Conservation (phyloP, 2,113 vertebrate species). For the Circaetus cinerascens region DNA sequence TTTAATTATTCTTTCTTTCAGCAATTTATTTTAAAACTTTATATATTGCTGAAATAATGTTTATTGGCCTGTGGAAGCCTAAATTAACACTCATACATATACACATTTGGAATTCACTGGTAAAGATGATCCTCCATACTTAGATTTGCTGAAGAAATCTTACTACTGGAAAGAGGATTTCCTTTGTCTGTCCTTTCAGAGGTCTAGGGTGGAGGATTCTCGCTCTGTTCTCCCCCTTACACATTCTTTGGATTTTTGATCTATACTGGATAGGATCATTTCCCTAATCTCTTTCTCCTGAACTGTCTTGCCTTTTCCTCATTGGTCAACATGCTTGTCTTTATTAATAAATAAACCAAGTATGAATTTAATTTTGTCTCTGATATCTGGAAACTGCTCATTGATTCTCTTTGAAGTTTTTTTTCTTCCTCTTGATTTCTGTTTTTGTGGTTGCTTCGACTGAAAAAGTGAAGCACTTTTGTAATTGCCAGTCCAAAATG, state of each 20-base stretch:
- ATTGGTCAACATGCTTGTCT: background rate
- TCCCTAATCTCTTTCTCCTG: background rate
- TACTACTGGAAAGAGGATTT: background rate
- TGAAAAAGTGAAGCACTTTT: background rate
- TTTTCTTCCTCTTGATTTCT: background rate
- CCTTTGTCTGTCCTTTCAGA: background rate
- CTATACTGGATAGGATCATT: background rate
- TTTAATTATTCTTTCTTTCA: background rate
- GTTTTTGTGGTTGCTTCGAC: background rate
- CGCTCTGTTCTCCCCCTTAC: accelerated
- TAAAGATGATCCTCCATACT: background rate
- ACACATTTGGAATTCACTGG: background rate
- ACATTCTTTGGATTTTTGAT: background rate
- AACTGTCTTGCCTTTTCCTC: background rate
- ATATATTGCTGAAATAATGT: background rate
- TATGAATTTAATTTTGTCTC: background rate
- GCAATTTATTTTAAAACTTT: background rate
- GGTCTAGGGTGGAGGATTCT: background rate
- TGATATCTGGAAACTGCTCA: background rate
- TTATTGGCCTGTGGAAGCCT: background rate
- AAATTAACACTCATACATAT: background rate
- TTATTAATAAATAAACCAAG: background rate
- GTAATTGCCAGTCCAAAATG: background rate
- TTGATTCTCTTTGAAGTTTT: background rate
- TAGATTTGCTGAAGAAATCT: background rate